Base-by-base conservation (phyloP, 2,888 invertebrate genomes). In the Petrolisthes cinctipes region DNA sequence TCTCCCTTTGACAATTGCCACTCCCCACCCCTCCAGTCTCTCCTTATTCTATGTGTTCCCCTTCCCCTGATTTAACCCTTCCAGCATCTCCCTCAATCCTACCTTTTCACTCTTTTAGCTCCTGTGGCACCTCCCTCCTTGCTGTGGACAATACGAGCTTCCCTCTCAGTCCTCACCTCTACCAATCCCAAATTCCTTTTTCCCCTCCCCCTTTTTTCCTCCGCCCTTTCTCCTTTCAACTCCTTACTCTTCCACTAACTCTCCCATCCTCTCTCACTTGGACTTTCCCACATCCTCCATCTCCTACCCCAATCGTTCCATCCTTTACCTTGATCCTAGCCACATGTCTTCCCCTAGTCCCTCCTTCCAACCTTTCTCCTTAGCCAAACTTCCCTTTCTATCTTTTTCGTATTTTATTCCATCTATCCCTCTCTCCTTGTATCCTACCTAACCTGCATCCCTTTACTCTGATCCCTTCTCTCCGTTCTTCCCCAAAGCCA, bases 261-360 rank as follows among this genome's bases (percentile, higher is more conserved):
- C 20, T 57, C 80, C 14, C 5, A 57, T 57, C 57, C 80, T 80
- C 57, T 80, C 80, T 54, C 57, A 23, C 80, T 17, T 61, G 61
- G 37, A 37, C 61, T 61, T 61, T 61, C 17, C 23, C 79, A 23
- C 23, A 20, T 17, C 17, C 66, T 17, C 11, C 17, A 14, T 56
- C 80, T n/a, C 80, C 53, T 56, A 20, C 20, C 2, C 61, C 20
- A 23, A 17, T 57, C 11, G 9, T 57, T 20, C 56, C 7, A 54
- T 57, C 61, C 9, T 9, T 57, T 23, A 9, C n/a, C 57, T 80
- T 20, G 14, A 54, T 23, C 9, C 37, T 56, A 20, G 7, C 57
- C 57, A 57, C 80, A 56, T 57, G 23, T 57, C 56, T 80, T 80
- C 80, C 57, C 23, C 56, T 80, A 20, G 80, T 57, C 23, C 57